A percentile compares a stretch with the other conserved stretches of the same genome.
These are phyloP conservation scores for Macrotrachela quadricornifera DNA, from an alignment of 1,140 invertebrate genomes.

Conservation along the genomic window DNA sequence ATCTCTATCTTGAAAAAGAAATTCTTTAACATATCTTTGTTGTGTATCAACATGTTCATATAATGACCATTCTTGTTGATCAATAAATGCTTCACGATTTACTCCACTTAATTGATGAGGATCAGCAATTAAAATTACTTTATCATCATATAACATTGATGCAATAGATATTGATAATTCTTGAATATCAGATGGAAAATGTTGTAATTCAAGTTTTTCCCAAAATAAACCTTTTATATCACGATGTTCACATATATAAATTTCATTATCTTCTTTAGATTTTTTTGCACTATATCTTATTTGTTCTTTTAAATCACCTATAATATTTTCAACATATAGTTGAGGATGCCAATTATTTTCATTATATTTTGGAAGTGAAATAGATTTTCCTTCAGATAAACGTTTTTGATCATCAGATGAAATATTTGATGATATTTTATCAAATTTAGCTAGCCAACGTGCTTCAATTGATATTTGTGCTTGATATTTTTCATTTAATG, in stretches of 20 bases:
- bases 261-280: too few relatives aligned
- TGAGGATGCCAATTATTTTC: constrained; percentile 5
- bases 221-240: too few relatives aligned
- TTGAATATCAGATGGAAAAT: constrained; percentile 6
- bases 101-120: not conserved
- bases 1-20: not conserved
- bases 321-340: constrained; percentile 8
- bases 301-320: too few relatives aligned
- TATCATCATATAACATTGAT: not conserved
- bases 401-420: too few relatives aligned
- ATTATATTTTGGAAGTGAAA: too few relatives aligned
- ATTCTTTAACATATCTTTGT: not conserved
- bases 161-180: constrained; percentile 4
- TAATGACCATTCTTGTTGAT: constrained; percentile 8
- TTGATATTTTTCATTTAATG: constrained; percentile 11
- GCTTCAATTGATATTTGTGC: constrained; percentile 10
- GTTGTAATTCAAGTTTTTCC: constrained; percentile 7
- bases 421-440: too few relatives aligned
- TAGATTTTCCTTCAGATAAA: too few relatives aligned
- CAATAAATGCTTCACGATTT: constrained; percentile 3
- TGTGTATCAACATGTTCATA: not conserved
- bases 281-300: too few relatives aligned
- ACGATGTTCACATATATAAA: too few relatives aligned
- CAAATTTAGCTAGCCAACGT: constrained; percentile 5
- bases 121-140: constrained; percentile 2